These are phyloP conservation scores for Oryzaephilus surinamensis DNA, from an alignment of 1,140 invertebrate genomes.

Conservation along the genomic window DNA sequence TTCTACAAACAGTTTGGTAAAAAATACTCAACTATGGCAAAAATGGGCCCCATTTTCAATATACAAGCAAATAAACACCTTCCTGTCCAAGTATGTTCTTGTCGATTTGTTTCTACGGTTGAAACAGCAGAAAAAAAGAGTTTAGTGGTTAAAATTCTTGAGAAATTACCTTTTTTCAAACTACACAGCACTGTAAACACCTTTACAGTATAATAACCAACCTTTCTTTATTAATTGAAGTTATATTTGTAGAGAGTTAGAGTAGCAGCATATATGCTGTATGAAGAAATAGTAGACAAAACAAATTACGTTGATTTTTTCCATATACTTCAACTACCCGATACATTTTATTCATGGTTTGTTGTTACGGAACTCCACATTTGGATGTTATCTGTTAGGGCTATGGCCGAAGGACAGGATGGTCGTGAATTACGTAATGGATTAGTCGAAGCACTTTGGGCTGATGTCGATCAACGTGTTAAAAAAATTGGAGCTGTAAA, in stretches of 20 bases:
- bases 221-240: background rate
- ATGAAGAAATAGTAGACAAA: constrained; percentile 51
- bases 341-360: constrained; percentile 79
- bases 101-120: background rate
- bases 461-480: constrained; percentile 58
- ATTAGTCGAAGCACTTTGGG: constrained; percentile 69
- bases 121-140: constrained; percentile 13
- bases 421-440: constrained; percentile 60
- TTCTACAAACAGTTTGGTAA: too few species aligned
- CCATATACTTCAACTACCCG: constrained; percentile 55
- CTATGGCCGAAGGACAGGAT: constrained; percentile 64
- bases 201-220: background rate
- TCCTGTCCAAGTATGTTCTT: too few species aligned
- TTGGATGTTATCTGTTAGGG: constrained; percentile 67
- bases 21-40: too few species aligned
- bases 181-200: constrained; percentile 18
- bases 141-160: constrained; percentile 17
- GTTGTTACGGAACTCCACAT: constrained; percentile 71
- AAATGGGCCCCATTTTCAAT: too few species aligned
- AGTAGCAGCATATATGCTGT: constrained; percentile 48
- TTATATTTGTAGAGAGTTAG: constrained; percentile 43
- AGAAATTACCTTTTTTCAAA: constrained; percentile 22
- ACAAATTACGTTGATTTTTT: constrained; percentile 50
- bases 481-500: constrained; percentile 59
- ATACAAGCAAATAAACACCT: too few species aligned